Conservation (phyloP, 37 sponge, comb jelly and placozoan genomes). For the Dysidea cf. avara region DNA sequence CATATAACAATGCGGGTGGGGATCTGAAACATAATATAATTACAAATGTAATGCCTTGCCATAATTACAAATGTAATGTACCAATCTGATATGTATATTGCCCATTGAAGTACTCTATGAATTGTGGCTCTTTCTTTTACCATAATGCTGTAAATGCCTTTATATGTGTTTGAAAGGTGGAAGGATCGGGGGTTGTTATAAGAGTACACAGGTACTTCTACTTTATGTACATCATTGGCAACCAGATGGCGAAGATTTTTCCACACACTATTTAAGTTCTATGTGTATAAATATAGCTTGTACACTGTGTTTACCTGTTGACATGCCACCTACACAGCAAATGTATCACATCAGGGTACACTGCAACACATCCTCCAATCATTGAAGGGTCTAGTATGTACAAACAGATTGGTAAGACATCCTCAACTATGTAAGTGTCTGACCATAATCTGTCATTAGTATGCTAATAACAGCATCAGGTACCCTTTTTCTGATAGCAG, state of each 20-base stretch:
- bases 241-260: not conserved
- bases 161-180: no score
- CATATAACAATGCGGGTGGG: no score
- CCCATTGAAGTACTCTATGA: no score
- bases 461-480: not conserved
- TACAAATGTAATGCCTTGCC: no score
- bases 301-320: not conserved
- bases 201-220: not conserved
- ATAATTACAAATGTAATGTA: no score
- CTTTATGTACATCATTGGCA: not conserved
- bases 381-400: not conserved
- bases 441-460: slow-evolving; percentile 18
- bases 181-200: no score
- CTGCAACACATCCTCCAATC: slow-evolving; percentile 1
- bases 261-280: not conserved
- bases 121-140: no score
- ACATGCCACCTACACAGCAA: slow-evolving; percentile 12
- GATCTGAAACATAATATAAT: no score
- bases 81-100: no score
- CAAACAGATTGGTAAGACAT: not conserved
- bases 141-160: no score
- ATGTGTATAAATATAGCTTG: no score
- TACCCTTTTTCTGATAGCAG: not conserved
- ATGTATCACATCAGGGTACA: not conserved
- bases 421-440: no score